Evolutionary conservation across 2,888 invertebrate genomes (phyloP).

Genomic region (Dolomedes plantarius): DNA sequence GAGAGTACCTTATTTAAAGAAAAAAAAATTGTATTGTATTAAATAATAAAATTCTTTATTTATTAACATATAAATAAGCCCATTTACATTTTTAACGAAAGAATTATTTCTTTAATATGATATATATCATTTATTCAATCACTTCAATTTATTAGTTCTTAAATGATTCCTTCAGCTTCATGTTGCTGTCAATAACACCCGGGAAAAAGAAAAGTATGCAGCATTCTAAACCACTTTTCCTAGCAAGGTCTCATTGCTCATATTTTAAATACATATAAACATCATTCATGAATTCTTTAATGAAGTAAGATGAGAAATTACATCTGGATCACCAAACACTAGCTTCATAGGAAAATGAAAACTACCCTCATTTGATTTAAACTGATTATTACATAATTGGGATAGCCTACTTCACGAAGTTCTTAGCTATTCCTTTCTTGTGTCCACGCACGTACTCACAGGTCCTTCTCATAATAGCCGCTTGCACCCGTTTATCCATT

Average conservation of each 20-base stretch:
- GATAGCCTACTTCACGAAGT: neutral
- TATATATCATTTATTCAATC: no score
- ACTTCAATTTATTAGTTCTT: no score
- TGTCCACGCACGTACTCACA: conserved; percentile 5
- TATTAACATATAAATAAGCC: no score
- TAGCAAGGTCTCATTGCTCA: neutral
- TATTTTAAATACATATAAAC: neutral
- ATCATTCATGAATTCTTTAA: neutral
- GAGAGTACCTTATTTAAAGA: no score
- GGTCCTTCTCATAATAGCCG: neutral
- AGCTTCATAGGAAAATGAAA: neutral
- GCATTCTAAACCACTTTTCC: no score
- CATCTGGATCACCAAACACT: neutral
- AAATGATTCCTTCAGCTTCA: no score
- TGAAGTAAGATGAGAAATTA: neutral
- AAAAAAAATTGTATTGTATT: no score
- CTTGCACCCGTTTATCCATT: conserved; percentile 1
- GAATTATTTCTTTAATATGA: no score
- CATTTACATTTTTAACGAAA: no score
- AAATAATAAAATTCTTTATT: no score
- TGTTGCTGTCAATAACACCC: no score
- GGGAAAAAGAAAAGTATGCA: no score
- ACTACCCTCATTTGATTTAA: neutral
- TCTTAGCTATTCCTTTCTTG: neutral
- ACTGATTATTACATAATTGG: conserved; percentile 1